Percentiles rank a stretch among this genome's conserved stretches.
Evolutionary conservation across 2,888 invertebrate genomes (phyloP).

Genomic region (Imbricaverruca yamaguchii): DNA sequence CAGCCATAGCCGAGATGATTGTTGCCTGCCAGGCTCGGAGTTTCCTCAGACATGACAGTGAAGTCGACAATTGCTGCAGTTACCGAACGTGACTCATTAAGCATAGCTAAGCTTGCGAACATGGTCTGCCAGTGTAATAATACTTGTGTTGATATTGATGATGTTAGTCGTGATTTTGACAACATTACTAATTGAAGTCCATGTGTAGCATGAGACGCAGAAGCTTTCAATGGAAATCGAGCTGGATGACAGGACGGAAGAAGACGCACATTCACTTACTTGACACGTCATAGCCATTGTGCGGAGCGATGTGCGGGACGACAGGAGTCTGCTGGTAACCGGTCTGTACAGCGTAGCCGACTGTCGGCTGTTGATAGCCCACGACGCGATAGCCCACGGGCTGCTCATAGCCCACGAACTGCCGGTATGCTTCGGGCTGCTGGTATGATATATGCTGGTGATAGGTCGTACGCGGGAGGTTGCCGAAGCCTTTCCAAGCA

Average conservation of each 20-base stretch:
- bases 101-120: no score
- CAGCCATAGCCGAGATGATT: no score
- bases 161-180: no score
- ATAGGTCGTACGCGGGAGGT: not conserved
- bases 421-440: not conserved
- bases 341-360: not conserved
- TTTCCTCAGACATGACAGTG: no score
- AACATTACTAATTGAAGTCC: no score
- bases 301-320: not conserved
- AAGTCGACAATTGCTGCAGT: no score
- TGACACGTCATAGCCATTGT: not conserved
- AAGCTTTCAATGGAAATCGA: not conserved
- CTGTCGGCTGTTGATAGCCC: not conserved
- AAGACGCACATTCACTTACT: not conserved
- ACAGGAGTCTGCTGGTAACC: not conserved
- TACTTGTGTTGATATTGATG: no score
- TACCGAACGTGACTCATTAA: no score
- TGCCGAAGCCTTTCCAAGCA: not conserved
- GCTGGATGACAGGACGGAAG: constrained; percentile 6
- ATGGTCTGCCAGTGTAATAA: no score
- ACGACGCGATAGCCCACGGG: not conserved
- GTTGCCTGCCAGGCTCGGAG: no score
- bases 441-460: not conserved
- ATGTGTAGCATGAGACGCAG: no score
- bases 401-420: not conserved